These are phyloP conservation scores for Ceraclea dissimilis DNA, from an alignment of 2,888 invertebrate genomes.

Conservation along the genomic window DNA sequence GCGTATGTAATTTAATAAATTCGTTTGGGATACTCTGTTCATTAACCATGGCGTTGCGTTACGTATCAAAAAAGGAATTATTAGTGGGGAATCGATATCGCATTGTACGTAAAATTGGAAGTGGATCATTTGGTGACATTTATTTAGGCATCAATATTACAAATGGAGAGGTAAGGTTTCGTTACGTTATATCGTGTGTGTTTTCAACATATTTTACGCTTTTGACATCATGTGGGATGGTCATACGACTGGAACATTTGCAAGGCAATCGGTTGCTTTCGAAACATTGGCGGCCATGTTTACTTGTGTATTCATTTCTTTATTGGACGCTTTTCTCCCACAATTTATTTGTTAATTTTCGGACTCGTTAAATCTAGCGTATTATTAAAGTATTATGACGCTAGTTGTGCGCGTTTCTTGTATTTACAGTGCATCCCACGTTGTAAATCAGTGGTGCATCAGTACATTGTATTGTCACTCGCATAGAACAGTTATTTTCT, in stretches of 20 bases:
- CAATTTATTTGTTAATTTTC: too few relatives aligned
- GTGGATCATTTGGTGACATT: slow-evolving; percentile 99
- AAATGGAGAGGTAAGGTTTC: slow-evolving; percentile 71
- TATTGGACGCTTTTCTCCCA: too few relatives aligned
- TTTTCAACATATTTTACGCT: too few relatives aligned
- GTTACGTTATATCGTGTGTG: neutral
- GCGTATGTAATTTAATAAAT: slow-evolving; percentile 37
- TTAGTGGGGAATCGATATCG: slow-evolving; percentile 90
- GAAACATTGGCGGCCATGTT: neutral
- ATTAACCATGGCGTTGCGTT: slow-evolving; percentile 33
- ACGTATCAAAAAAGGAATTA: slow-evolving; percentile 55
- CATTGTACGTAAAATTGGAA: slow-evolving; percentile 93
- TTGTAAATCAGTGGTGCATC: too few relatives aligned
- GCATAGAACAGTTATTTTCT: too few relatives aligned
- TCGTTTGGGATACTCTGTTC: slow-evolving; percentile 23
- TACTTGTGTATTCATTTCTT: neutral
- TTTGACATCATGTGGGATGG: too few relatives aligned
- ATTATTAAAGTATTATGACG: too few relatives aligned
- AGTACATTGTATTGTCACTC: too few relatives aligned
- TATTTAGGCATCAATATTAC: slow-evolving; percentile 89
- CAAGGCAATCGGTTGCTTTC: neutral
- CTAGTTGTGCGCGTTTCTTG: too few relatives aligned
- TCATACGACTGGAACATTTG: too few relatives aligned
- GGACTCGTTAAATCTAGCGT: too few relatives aligned
- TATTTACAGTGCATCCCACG: too few relatives aligned